A percentile compares a stretch with the other conserved stretches of the same genome.
Evolutionary conservation across 2,888 invertebrate species (phyloP).

Genomic region (Yponomeuta malinellus): DNA sequence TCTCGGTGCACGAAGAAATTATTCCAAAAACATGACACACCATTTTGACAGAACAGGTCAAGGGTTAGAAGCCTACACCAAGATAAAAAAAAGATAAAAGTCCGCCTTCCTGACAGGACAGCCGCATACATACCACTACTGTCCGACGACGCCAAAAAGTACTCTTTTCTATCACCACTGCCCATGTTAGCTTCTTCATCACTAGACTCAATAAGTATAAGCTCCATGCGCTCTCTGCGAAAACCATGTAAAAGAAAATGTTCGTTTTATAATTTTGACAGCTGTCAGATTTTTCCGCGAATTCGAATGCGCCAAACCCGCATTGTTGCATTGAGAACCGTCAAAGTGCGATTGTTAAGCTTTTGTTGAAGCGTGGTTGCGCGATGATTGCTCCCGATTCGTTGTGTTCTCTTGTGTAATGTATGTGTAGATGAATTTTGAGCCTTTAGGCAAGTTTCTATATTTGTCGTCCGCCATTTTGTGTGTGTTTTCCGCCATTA

Average conservation of each 20-base stretch:
- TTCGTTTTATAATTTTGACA: constrained; percentile 15
- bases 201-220: constrained; percentile 62
- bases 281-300: constrained; percentile 1
- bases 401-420: background rate
- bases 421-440: background rate
- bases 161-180: constrained; percentile 53
- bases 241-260: constrained; percentile 45
- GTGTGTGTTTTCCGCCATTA: background rate
- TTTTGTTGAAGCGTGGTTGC: background rate
- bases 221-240: constrained; percentile 59
- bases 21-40: background rate
- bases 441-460: background rate
- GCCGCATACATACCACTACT: constrained; percentile 58
- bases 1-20: background rate
- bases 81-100: background rate
- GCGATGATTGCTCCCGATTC: background rate
- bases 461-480: background rate
- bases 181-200: constrained; percentile 52
- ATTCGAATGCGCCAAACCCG: background rate
- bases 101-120: background rate
- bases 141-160: constrained; percentile 53
- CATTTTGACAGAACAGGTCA: background rate
- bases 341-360: constrained; percentile 3
- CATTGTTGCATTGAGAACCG: background rate
- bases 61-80: background rate